Evolutionary conservation across 2,797 vertebrate genomes (phyloP), one percentile per base, ranked within the genome.

Genomic region (Sciurus carolinensis): DNA sequence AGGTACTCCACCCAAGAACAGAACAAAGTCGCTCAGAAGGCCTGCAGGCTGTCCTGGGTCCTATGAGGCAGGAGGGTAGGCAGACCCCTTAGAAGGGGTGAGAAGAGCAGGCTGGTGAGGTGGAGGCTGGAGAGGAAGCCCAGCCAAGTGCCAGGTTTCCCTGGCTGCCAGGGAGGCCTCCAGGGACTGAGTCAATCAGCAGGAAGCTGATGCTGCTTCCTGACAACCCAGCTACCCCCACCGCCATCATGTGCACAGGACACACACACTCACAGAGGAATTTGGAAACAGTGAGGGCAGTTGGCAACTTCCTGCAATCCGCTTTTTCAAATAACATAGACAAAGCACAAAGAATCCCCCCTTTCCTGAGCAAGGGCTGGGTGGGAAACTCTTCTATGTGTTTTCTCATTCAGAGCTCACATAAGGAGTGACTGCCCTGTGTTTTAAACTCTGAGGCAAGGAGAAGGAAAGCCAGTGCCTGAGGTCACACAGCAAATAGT

Each of bases 161-260:
- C 87, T 64, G 0, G 0, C 54, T 80, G 71, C 69, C 1, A 57
- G 85, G 76, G 84, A 97, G 89, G 72, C 90, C 80, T 87, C 71
- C 91, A 91, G 96, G 96, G 92, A 94, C 88, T 47, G 77, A 93
- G 80, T 59, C 95, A 95, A 96, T 96, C 96, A 96, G 89, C 96
- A 96, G 97, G 97, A 97, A 97, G 93, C 95, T 8, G 64, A 71
- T 5, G 91, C 83, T 84, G 57, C 77, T 97, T 97, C 97, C 97
- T 87, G 88, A 93, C 82, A 85, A 26, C 57, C 66, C 62, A 4
- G 26, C 59, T 62, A 62, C 73, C 24, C 42, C 44, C 11, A 26
- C 87, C 36, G 7, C 30, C 42, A 42, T 52, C 72, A 24, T 0
- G 12, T 71, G 30, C 75, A 47, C 7, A 73, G 72, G 71, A 80